A percentile compares a stretch with the other conserved stretches of the same genome.
These are phyloP conservation scores for Osmoderma eremita DNA, from an alignment of 2,888 invertebrate genomes.

Conservation along the genomic window DNA sequence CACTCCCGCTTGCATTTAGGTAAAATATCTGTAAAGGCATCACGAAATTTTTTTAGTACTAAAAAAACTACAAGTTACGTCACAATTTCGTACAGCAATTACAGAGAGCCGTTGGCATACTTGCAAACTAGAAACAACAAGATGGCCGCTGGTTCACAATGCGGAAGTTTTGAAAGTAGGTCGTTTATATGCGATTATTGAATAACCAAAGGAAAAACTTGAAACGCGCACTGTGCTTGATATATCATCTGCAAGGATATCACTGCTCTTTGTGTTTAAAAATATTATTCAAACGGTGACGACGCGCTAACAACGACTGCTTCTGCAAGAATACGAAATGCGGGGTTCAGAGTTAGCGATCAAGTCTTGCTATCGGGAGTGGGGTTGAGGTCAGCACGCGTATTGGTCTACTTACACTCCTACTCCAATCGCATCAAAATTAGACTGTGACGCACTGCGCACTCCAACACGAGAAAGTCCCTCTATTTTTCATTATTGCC, in stretches of 20 bases:
- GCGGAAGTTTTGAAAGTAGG: slow-evolving; percentile 55
- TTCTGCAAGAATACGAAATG: slow-evolving; percentile 52
- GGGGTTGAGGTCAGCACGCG: slow-evolving; percentile 47
- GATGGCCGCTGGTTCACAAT: slow-evolving; percentile 53
- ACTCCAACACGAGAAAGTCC: slow-evolving; percentile 49
- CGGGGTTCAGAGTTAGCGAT: slow-evolving; percentile 49
- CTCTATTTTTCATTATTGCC: slow-evolving; percentile 48
- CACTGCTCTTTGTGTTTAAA: slow-evolving; percentile 33
- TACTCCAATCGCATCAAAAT: slow-evolving; percentile 45
- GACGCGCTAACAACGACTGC: slow-evolving; percentile 44
- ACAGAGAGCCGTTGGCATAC: slow-evolving; percentile 45
- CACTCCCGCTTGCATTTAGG: slow-evolving; percentile 27
- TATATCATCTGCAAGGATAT: slow-evolving; percentile 29
- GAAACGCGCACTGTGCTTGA: slow-evolving; percentile 32
- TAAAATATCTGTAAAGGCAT: slow-evolving; percentile 2
- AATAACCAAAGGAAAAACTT: slow-evolving; percentile 34
- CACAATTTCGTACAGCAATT: slow-evolving; percentile 39
- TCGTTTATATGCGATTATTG: slow-evolving; percentile 44
- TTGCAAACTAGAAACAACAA: slow-evolving; percentile 48
- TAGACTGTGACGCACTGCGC: slow-evolving; percentile 51
- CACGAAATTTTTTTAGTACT: slow-evolving; percentile 19
- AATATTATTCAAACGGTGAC: slow-evolving; percentile 27
- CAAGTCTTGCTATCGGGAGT: slow-evolving; percentile 46
- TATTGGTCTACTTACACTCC: slow-evolving; percentile 50
- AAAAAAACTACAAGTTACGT: slow-evolving; percentile 37